These are phyloP conservation scores for Schrankia costaestrigalis DNA, from an alignment of 2,888 invertebrate genomes.

Conservation along the genomic window DNA sequence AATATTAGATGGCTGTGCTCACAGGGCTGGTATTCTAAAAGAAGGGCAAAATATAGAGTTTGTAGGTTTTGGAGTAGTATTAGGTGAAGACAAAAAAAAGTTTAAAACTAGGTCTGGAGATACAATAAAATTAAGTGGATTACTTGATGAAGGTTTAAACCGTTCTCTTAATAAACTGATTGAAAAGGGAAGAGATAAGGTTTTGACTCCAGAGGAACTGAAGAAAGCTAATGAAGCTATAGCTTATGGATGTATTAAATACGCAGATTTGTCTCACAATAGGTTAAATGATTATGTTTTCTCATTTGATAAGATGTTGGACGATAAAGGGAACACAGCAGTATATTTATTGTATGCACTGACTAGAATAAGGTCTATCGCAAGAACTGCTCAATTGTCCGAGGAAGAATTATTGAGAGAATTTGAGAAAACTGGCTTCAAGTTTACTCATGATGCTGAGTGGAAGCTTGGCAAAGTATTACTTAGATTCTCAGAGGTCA, in stretches of 20 bases:
- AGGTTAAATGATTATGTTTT: slow-evolving; percentile 97
- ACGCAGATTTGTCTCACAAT: slow-evolving; percentile 97
- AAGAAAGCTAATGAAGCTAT: slow-evolving; percentile 92
- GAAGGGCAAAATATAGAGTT: slow-evolving; percentile 89
- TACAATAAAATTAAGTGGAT: slow-evolving; percentile 91
- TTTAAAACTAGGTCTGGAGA: slow-evolving; percentile 99
- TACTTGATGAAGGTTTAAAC: slow-evolving; percentile 95
- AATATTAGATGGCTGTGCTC: slow-evolving; percentile 89
- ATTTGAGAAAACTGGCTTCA: slow-evolving; percentile 80
- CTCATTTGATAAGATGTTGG: slow-evolving; percentile 99
- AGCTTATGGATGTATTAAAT: slow-evolving; percentile 99
- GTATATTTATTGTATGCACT: slow-evolving; percentile 97
- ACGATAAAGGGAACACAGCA: slow-evolving; percentile 99
- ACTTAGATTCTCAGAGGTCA: slow-evolving; percentile 92
- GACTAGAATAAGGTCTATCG: slow-evolving; percentile 95
- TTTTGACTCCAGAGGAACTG: slow-evolving; percentile 89
- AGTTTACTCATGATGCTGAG: slow-evolving; percentile 94
- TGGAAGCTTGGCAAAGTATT: slow-evolving; percentile 95
- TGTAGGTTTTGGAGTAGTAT: slow-evolving; percentile 97
- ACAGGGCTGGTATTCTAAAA: slow-evolving; percentile 85
- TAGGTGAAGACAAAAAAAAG: slow-evolving; percentile 99
- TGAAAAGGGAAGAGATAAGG: slow-evolving; percentile 93
- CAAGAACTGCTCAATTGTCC: slow-evolving; percentile 87
- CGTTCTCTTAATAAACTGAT: slow-evolving; percentile 90
- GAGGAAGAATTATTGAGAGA: slow-evolving; percentile 82